Evolutionary conservation across 2,888 invertebrate genomes (phyloP).

Genomic region (Synanthedon tipuliformis): DNA sequence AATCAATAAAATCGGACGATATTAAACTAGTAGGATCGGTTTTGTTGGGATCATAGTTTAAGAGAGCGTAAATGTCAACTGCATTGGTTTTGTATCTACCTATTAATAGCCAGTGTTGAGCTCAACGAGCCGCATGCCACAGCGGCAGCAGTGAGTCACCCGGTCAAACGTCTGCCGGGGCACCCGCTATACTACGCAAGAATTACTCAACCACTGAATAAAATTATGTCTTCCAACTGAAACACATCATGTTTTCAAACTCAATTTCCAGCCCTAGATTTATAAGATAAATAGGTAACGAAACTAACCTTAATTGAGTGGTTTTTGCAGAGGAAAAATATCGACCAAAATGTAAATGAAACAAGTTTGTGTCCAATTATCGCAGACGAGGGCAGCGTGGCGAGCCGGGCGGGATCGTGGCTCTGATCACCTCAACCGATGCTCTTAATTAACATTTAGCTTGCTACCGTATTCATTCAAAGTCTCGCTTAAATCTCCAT

Average conservation of each 20-base stretch:
- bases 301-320: conserved; percentile 23
- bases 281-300: background rate
- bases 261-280: background rate
- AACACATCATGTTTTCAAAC: conserved; percentile 8
- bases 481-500: conserved; percentile 33
- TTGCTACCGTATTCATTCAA: conserved; percentile 44
- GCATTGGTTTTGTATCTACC: conserved; percentile 23
- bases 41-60: conserved; percentile 45
- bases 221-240: conserved; percentile 15
- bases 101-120: conserved; percentile 43
- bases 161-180: conserved; percentile 52
- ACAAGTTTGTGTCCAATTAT: conserved; percentile 44
- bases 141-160: conserved; percentile 42
- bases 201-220: conserved; percentile 16
- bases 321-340: conserved; percentile 21
- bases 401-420: conserved; percentile 24
- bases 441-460: conserved; percentile 60
- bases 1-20: conserved; percentile 6
- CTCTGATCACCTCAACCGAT: conserved; percentile 48
- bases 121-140: conserved; percentile 36
- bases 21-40: conserved; percentile 29
- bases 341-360: conserved; percentile 38
- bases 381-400: conserved; percentile 17
- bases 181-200: conserved; percentile 30
- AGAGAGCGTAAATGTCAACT: conserved; percentile 63